Evolutionary conservation across 2,888 invertebrate genomes (phyloP).

Genomic region (Mycogona germanica): DNA sequence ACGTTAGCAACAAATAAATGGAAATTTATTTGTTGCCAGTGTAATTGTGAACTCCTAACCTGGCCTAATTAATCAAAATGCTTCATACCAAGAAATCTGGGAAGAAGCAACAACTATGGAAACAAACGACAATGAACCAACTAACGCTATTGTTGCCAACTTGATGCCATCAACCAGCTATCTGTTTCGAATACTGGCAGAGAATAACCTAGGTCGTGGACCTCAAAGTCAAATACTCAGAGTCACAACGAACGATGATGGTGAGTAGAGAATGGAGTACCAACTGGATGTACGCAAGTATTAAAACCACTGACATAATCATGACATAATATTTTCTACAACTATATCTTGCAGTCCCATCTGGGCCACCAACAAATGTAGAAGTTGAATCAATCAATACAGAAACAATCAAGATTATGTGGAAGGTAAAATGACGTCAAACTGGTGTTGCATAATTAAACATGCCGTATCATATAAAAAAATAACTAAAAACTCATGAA

Average conservation of each 20-base stretch:
- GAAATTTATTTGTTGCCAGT: background rate
- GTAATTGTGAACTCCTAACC: background rate
- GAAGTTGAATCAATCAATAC: conserved; percentile 32
- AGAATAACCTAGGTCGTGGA: conserved; percentile 8
- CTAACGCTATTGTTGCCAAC: conserved; percentile 12
- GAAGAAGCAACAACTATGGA: conserved; percentile 12
- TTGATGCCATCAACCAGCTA: conserved; percentile 14
- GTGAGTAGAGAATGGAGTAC: no score
- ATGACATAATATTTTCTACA: no score
- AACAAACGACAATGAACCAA: conserved; percentile 13
- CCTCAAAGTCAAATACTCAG: conserved; percentile 30
- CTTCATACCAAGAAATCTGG: conserved; percentile 6
- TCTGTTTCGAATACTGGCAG: conserved; percentile 14
- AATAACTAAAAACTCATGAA: no score
- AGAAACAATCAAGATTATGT: conserved; percentile 32
- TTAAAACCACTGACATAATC: no score
- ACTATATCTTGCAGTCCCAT: conserved; percentile 29
- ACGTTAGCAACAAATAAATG: no score
- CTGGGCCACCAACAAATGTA: conserved; percentile 32
- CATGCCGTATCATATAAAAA: no score
- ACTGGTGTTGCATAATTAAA: no score
- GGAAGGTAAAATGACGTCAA: no score
- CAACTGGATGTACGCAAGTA: background rate
- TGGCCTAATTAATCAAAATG: background rate
- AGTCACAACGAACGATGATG: conserved; percentile 29